These are phyloP conservation scores for Cryptotis parvus DNA, from an alignment of 2,113 vertebrate species.

Conservation along the genomic window DNA sequence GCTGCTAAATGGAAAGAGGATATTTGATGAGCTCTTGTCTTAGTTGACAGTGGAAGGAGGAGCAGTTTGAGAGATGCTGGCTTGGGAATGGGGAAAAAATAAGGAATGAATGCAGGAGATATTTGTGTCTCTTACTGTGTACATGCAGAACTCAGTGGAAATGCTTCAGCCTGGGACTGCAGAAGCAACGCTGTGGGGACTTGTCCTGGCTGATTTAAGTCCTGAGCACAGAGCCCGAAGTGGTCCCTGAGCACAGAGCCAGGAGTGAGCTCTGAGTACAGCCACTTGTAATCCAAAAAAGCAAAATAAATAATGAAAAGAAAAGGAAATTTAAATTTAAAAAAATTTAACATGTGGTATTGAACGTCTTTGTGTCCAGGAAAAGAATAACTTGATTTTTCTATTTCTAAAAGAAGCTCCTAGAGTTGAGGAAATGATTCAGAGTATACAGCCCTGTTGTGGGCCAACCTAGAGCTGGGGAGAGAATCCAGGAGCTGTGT, in stretches of 20 bases:
- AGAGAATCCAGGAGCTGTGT: too few species aligned
- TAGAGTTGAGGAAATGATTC: too few species aligned
- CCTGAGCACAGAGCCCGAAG: too few species aligned
- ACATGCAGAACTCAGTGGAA: too few species aligned
- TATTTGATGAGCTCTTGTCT: conserved; percentile 18
- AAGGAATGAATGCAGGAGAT: neutral
- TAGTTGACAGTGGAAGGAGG: neutral
- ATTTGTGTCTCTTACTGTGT: neutral
- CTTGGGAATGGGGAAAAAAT: neutral
- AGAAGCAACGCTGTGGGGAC: too few species aligned
- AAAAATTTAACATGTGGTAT: neutral
- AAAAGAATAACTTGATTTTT: neutral
- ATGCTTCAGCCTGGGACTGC: too few species aligned
- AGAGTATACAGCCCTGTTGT: too few species aligned
- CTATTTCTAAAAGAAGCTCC: neutral
- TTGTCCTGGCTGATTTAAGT: too few species aligned
- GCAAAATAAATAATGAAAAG: neutral
- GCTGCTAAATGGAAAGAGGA: conserved; percentile 1
- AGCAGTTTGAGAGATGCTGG: neutral
- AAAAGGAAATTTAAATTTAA: neutral
- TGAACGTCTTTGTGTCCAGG: neutral
- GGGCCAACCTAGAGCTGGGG: too few species aligned
- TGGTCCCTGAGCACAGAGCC: too few species aligned
- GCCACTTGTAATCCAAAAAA: neutral
- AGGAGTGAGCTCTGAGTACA: too few species aligned